Conservation (phyloP, 2,797 vertebrate genomes). For the Sternotherus odoratus region DNA sequence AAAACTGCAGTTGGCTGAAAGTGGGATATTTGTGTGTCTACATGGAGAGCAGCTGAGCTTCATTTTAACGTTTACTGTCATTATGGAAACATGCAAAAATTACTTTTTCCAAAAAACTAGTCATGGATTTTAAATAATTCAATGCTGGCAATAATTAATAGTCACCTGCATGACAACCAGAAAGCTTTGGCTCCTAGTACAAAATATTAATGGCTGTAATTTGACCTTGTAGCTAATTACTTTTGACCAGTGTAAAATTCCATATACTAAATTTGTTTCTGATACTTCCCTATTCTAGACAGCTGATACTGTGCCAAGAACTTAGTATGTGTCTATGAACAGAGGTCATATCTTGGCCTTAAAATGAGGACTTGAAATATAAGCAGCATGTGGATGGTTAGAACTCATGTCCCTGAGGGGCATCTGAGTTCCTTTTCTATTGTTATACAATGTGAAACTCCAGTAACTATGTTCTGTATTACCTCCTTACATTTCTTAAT, state of each 20-base stretch:
- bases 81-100: constrained; percentile 21
- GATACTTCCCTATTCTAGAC: constrained; percentile 78
- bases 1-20: neutral
- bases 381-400: constrained; percentile 73
- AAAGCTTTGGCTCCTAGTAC: constrained; percentile 66
- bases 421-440: constrained; percentile 70
- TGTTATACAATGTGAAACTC: constrained; percentile 64
- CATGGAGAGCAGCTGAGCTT: neutral
- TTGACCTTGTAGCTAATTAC: constrained; percentile 78
- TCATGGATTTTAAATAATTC: constrained; percentile 19
- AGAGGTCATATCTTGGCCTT: constrained; percentile 74
- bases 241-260: constrained; percentile 81
- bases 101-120: constrained; percentile 26
- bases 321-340: constrained; percentile 71
- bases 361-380: constrained; percentile 76
- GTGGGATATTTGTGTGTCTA: neutral
- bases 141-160: constrained; percentile 58
- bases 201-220: constrained; percentile 76
- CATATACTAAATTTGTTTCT: constrained; percentile 78
- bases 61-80: constrained; percentile 6
- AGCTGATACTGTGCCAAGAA: constrained; percentile 76
- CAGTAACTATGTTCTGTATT: constrained; percentile 61
- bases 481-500: constrained; percentile 72
- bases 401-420: constrained; percentile 65
- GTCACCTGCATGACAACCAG: neutral